Evolutionary conservation across 2,797 vertebrate species (phyloP).

Genomic region (Eospalax fontanierii): DNA sequence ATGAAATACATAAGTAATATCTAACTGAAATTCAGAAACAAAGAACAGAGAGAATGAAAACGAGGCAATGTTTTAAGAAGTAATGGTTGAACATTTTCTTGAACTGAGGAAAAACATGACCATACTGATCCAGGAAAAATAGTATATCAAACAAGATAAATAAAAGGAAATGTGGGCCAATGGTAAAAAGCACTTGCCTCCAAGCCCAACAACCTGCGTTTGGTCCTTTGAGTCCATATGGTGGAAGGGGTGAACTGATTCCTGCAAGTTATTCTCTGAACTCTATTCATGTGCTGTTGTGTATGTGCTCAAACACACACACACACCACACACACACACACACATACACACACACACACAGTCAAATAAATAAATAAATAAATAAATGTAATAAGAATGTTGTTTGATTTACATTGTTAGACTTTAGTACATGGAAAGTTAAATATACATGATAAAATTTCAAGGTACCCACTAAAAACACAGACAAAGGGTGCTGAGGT

Average conservation of each 20-base stretch:
- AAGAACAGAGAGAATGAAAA: constrained; percentile 28
- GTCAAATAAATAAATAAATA: not conserved
- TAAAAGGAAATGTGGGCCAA: constrained; percentile 5
- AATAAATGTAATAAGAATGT: not conserved
- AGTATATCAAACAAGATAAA: not conserved
- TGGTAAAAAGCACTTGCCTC: not conserved
- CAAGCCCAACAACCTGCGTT: not conserved
- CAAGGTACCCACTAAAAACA: constrained; percentile 49
- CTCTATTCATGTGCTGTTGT: not conserved
- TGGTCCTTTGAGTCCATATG: not conserved
- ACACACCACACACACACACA: not conserved
- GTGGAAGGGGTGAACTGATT: not conserved
- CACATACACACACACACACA: not conserved
- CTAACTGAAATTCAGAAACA: constrained; percentile 15
- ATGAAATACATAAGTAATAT: constrained; percentile 21
- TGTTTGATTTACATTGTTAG: constrained; percentile 17
- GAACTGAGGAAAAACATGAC: constrained; percentile 57
- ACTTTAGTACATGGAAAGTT: constrained; percentile 12
- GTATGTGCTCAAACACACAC: no score
- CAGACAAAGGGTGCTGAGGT: constrained; percentile 33
- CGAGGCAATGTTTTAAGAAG: constrained; percentile 2
- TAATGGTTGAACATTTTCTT: constrained; percentile 49
- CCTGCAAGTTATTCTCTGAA: not conserved
- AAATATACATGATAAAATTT: constrained; percentile 45
- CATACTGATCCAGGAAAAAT: constrained; percentile 32